phyloP scores from a whole-genome alignment of 2,888 invertebrate species.

The Apotomis betuletana region DNA sequence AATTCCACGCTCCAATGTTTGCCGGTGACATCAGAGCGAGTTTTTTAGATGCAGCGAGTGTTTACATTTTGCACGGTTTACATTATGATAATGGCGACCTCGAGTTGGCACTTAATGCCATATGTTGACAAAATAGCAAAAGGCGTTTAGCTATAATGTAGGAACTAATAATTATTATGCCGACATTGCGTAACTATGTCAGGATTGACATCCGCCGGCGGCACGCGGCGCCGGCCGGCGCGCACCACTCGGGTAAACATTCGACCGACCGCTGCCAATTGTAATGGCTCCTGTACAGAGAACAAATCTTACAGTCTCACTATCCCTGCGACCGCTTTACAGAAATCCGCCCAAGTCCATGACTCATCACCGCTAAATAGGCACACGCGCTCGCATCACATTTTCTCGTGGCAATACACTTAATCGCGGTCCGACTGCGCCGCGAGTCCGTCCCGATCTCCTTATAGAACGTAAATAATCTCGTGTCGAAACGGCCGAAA shows the following conservation, averaged over 20 bases:
- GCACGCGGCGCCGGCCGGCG: slow-evolving; percentile 46
- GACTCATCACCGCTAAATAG: slow-evolving; percentile 61
- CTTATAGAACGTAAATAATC: slow-evolving; percentile 51
- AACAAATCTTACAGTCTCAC: slow-evolving; percentile 47
- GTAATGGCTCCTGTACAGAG: slow-evolving; percentile 44
- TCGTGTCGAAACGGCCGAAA: slow-evolving; percentile 55
- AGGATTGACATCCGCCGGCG: slow-evolving; percentile 45
- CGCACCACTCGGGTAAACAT: slow-evolving; percentile 54
- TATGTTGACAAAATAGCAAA: slow-evolving; percentile 19
- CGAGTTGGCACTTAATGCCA: slow-evolving; percentile 48
- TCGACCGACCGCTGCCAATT: slow-evolving; percentile 53
- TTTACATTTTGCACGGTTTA: slow-evolving; percentile 76
- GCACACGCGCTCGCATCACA: slow-evolving; percentile 59
- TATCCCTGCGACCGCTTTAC: slow-evolving; percentile 48
- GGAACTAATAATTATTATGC: slow-evolving; percentile 26
- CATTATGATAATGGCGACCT: slow-evolving; percentile 62
- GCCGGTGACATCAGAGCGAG: slow-evolving; percentile 80
- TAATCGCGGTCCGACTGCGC: slow-evolving; percentile 46
- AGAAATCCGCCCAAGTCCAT: slow-evolving; percentile 55
- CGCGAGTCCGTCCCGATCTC: slow-evolving; percentile 57
- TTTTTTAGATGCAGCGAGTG: slow-evolving; percentile 74
- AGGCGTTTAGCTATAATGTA: background rate
- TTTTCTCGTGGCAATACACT: slow-evolving; percentile 51
- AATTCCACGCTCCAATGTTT: slow-evolving; percentile 75
- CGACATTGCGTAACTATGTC: slow-evolving; percentile 52